Evolutionary conservation across 2,888 invertebrate species (phyloP).

Genomic region (Auanema sp.): DNA sequence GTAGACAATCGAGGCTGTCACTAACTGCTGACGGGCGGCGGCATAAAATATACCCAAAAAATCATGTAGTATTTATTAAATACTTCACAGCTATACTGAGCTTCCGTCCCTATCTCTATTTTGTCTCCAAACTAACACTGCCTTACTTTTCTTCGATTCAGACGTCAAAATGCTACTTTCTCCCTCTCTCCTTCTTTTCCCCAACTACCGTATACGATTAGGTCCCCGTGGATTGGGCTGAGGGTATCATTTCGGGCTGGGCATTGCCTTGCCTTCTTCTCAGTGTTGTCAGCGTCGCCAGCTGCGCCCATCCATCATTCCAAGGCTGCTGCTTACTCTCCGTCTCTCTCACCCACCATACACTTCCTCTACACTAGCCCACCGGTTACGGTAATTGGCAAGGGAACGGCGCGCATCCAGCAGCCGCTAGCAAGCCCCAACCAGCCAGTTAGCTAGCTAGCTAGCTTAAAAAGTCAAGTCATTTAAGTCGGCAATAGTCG

Average conservation of each 20-base stretch:
- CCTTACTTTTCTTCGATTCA: no score
- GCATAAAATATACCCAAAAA: not conserved
- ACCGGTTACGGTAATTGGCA: slow-evolving; percentile 32
- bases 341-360: slow-evolving; percentile 14
- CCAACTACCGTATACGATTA: slow-evolving; percentile 3
- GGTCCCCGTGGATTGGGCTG: slow-evolving; percentile 23
- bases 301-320: slow-evolving; percentile 60
- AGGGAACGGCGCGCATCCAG: slow-evolving; percentile 13
- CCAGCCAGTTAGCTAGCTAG: no score
- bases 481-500: no score
- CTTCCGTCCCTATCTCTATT: not conserved
- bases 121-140: no score
- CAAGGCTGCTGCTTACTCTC: slow-evolving; percentile 45
- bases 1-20: no score
- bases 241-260: slow-evolving; percentile 13
- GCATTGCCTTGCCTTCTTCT: slow-evolving; percentile 20
- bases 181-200: slow-evolving; percentile 10
- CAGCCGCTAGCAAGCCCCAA: no score
- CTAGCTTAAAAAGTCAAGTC: no score
- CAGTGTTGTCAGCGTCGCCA: slow-evolving; percentile 53
- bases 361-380: slow-evolving; percentile 3
- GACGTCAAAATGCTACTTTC: not conserved
- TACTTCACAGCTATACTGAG: slow-evolving; percentile 1
- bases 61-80: slow-evolving; percentile 2
- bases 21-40: not conserved